Evolutionary conservation across 2,888 invertebrate genomes (phyloP), one percentile per base, ranked within the genome.

Genomic region (Agrenia bidenticulata): DNA sequence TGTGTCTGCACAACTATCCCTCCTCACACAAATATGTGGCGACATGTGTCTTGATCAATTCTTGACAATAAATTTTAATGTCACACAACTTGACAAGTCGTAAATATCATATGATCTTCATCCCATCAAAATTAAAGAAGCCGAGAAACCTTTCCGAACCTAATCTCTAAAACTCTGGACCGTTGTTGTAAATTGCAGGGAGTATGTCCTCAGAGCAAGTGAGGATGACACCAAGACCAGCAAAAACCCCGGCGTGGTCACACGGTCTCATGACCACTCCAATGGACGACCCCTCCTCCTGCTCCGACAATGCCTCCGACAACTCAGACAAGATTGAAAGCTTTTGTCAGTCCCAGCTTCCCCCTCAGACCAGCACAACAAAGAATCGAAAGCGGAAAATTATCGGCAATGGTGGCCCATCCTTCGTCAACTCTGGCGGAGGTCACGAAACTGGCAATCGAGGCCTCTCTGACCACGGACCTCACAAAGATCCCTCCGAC

Each of bases 231-330:
- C 76, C 76, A 4, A 17, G 86, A 89, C 51, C 86, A 89, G 77
- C 86, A 88, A 76, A 92, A 90, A 78, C 81, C 90, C 75, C 84
- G 85, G 7, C 87, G 88, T 64, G 83, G 88, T 0, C 72, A 15
- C 74, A 77, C 11, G 73, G 75, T 1, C 41, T 73, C 21, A 68
- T 74, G 70, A 62, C 67, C 0, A 67, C 72, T 9, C 66, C 67
- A 0, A 63, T 70, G 50, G 74, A 74, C 57, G 77, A 77, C 61
- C 77, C 76, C 0, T 76, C 77, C 45, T 77, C 77, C 2, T 75
- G 77, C 58, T 75, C 75, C 17, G 77, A 77, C 60, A 77, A 77
- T 64, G 77, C 77, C 0, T 77, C 77, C 17, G 77, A 77, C 58
- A 77, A 77, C 41, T 77, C 77, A 2, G 77, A 77, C 63, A 73